Conservation (phyloP, 2,888 invertebrate species). For the Melolontha melolontha region DNA sequence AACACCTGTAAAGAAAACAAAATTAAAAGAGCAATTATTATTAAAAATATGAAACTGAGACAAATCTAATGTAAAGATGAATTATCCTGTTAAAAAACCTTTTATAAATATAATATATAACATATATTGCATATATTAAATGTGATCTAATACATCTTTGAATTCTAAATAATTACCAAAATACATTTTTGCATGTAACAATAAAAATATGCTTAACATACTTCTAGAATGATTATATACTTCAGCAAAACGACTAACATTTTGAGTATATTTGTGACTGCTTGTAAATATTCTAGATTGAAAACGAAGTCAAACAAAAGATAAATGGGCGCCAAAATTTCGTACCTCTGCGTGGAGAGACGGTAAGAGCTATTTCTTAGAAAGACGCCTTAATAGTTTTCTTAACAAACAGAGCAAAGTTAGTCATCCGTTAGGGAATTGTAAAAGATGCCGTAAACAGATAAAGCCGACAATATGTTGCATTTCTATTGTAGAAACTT, state of each 20-base stretch:
- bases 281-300: too few species aligned
- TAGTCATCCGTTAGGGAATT: too few species aligned
- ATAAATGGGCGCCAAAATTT: not conserved
- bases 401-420: constrained; percentile 9
- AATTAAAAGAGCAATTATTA: constrained; percentile 3
- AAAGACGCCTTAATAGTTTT: constrained; percentile 11
- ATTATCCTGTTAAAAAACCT: too few species aligned
- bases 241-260: constrained; percentile 15
- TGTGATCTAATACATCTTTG: too few species aligned
- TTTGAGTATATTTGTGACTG: too few species aligned
- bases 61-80: constrained; percentile 12
- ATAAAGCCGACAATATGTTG: not conserved
- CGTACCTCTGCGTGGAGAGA: not conserved
- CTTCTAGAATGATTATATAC: constrained; percentile 12
- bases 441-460: not conserved
- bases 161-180: too few species aligned
- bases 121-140: too few species aligned
- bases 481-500: too few species aligned
- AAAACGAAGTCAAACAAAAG: not conserved
- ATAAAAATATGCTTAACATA: too few species aligned
- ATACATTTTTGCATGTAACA: too few species aligned
- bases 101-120: too few species aligned
- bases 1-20: constrained; percentile 67
- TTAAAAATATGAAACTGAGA: not conserved
- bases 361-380: constrained; percentile 10